These are phyloP conservation scores for Deroplatys truncata DNA, from an alignment of 2,888 invertebrate species.

Conservation along the genomic window DNA sequence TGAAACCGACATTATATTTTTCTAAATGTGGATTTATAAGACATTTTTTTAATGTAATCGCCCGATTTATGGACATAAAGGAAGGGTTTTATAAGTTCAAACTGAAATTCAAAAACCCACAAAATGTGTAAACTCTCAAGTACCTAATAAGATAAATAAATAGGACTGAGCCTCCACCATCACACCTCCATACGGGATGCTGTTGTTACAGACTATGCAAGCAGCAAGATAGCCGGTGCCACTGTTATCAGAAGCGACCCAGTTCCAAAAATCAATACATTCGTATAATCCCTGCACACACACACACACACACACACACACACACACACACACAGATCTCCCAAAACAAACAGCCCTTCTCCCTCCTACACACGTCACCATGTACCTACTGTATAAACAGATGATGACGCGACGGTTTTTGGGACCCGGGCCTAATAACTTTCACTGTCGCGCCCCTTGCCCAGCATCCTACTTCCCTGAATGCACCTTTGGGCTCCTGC, in stretches of 20 bases:
- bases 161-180: not conserved
- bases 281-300: not conserved
- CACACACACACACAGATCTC: not conserved
- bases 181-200: not conserved
- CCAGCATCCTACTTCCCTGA: not conserved
- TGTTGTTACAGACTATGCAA: not conserved
- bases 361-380: not conserved
- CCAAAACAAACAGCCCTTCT: not conserved
- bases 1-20: no score
- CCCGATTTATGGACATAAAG: no score
- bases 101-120: no score
- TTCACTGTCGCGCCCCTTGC: not conserved
- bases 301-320: no score
- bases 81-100: no score
- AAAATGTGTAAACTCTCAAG: no score
- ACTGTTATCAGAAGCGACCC: not conserved
- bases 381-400: not conserved
- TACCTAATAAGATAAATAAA: no score
- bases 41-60: accelerated
- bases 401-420: not conserved
- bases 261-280: not conserved
- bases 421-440: no score
- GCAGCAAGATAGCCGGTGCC: not conserved
- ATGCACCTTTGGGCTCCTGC: not conserved
- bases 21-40: no score